These are phyloP conservation scores for Cladopsammia gracilis DNA, from an alignment of 64 coral and sea anemone genomes.

Conservation along the genomic window DNA sequence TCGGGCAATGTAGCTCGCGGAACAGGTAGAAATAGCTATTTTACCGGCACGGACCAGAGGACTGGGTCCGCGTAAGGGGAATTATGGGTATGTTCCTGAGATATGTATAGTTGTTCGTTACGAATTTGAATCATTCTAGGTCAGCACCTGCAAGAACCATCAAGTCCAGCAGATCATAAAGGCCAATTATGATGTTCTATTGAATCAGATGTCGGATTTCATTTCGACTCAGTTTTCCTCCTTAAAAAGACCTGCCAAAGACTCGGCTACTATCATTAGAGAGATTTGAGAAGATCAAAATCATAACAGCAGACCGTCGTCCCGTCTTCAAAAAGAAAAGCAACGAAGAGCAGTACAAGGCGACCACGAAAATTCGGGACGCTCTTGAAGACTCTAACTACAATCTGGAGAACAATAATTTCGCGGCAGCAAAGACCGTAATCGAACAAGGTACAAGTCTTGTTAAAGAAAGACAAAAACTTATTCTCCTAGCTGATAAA, in stretches of 20 bases:
- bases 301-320: not conserved
- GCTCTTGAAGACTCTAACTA: constrained; percentile 47
- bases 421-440: constrained; percentile 27
- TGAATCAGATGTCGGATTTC: constrained; percentile 51
- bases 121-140: no score
- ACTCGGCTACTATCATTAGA: constrained; percentile 4
- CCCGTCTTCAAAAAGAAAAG: constrained; percentile 41
- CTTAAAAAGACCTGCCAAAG: constrained; percentile 27
- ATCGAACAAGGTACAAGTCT: constrained; percentile 44
- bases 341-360: constrained; percentile 52
- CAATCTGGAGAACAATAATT: not conserved
- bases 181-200: not conserved
- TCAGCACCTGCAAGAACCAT: no score
- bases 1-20: no score
- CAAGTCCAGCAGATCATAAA: constrained; percentile 13
- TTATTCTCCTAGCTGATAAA: constrained; percentile 37
- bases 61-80: no score
- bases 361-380: constrained; percentile 28
- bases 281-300: constrained; percentile 12
- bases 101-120: no score
- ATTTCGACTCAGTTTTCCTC: constrained; percentile 17
- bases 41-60: no score
- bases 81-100: no score
- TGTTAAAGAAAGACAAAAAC: constrained; percentile 23
- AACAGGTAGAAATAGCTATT: no score